Evolutionary conservation across 2,797 vertebrate genomes (phyloP), one percentile per base, ranked within the genome.

Genomic region (Knipowitschia caucasica): DNA sequence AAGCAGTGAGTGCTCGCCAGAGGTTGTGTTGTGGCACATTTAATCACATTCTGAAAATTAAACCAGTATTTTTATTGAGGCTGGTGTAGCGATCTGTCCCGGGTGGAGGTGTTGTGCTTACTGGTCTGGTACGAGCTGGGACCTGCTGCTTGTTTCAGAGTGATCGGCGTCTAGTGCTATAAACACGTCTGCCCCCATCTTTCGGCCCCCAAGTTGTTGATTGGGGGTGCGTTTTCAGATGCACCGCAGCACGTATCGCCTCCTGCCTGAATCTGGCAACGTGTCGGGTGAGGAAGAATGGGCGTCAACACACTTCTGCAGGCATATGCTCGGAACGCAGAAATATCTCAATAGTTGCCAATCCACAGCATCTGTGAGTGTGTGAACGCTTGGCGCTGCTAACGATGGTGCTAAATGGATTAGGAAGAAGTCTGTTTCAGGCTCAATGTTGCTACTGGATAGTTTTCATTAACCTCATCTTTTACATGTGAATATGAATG

Each of bases 1-100:
- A 71, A 72, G 75, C 69, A 54, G 40, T 1, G 39, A 63, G 73
- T 34, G 20, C 64, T 80, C 47, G 59, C 82, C 25, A 51, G 60
- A 87, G 77, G 69, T 66, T 58, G 69, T 60, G 67, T 73, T 74
- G 66, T 78, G 75, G 73, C 77, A 80, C 71, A 87, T 86, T 89
- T 93, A 90, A 92, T 93, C 91, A 85, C 78, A 84, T 89, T 93
- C 75, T 75, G 90, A 83, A 92, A 93, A 93, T 89, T 82, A 90
- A 86, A 76, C 74, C 81, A 71, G 83, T 84, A 75, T 75, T 45
- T 73, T 78, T 85, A 91, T 38, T 60, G 83, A 85, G 79, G 84
- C 75, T 67, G 91, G 89, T 86, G 91, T 89, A 92, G 92, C 90
- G 91, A 92, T 89, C 88, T 85, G 89, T 87, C 80, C 88, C 78